Conservation (phyloP, 1,140 invertebrate genomes). For the Achatina immaculata region DNA sequence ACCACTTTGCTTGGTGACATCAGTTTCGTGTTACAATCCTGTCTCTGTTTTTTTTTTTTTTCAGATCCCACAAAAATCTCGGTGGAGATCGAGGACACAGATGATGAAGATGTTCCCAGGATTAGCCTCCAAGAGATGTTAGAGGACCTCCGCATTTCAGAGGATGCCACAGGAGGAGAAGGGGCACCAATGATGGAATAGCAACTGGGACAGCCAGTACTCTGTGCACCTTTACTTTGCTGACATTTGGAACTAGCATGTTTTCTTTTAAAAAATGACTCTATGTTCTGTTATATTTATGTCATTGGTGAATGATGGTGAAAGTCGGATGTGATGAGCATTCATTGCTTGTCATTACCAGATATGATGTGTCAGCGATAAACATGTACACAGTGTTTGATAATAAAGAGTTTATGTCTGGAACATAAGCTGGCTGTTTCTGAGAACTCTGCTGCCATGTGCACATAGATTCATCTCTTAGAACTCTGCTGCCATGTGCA, state of each 20-base stretch:
- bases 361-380: not conserved
- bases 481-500: no score
- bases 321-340: not conserved
- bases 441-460: no score
- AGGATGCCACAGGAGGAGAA: constrained; percentile 69
- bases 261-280: no score
- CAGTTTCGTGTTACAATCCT: not conserved
- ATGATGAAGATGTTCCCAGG: constrained; percentile 81
- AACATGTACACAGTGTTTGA: not conserved
- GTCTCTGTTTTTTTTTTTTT: constrained; percentile 3
- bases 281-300: no score
- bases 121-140: constrained; percentile 98
- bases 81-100: constrained; percentile 68
- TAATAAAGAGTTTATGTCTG: no score
- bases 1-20: no score
- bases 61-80: constrained; percentile 69
- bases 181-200: constrained; percentile 68
- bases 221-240: not conserved
- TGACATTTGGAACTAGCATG: not conserved
- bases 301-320: not conserved
- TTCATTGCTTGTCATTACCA: not conserved
- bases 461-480: no score
- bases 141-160: constrained; percentile 82
- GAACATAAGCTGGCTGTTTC: no score
- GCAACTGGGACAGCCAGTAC: not conserved